Conservation (phyloP, 2,113 vertebrate genomes). For the Thomomys bottae region DNA sequence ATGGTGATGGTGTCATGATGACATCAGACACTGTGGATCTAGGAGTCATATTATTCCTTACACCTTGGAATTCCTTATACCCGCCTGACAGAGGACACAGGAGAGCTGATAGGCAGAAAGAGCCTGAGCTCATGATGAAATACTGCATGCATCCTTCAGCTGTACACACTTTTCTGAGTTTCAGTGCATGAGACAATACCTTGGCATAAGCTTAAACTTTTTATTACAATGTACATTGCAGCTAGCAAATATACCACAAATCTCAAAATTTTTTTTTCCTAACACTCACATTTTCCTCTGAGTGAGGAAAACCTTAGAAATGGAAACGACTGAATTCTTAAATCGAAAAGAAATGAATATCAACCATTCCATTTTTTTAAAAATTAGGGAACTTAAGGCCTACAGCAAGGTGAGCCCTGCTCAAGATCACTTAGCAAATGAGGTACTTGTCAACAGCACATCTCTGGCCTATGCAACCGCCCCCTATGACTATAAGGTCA, state of each 20-base stretch:
- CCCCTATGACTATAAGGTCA: not conserved
- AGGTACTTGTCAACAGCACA: not conserved
- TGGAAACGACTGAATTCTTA: not conserved
- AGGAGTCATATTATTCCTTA: not conserved
- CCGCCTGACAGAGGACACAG: not conserved
- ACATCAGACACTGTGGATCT: not conserved
- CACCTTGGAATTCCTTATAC: not conserved
- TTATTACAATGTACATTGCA: not conserved
- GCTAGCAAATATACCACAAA: constrained; percentile 20
- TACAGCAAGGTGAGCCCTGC: not conserved
- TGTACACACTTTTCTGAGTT: too few relatives aligned
- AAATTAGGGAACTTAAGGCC: not conserved
- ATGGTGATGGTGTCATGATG: not conserved
- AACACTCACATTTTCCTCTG: not conserved
- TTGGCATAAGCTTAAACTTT: not conserved
- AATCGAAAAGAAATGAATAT: not conserved
- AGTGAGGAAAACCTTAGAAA: constrained; percentile 2
- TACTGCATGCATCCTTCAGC: not conserved
- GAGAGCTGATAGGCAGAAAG: not conserved
- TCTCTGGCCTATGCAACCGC: not conserved
- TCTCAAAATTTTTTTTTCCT: not conserved
- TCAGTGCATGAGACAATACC: not conserved
- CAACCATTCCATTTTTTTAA: not conserved
- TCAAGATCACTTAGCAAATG: not conserved
- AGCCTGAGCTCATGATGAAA: not conserved